Base-by-base conservation (phyloP, 2,797 vertebrate genomes). In the Acanthopagrus latus region DNA sequence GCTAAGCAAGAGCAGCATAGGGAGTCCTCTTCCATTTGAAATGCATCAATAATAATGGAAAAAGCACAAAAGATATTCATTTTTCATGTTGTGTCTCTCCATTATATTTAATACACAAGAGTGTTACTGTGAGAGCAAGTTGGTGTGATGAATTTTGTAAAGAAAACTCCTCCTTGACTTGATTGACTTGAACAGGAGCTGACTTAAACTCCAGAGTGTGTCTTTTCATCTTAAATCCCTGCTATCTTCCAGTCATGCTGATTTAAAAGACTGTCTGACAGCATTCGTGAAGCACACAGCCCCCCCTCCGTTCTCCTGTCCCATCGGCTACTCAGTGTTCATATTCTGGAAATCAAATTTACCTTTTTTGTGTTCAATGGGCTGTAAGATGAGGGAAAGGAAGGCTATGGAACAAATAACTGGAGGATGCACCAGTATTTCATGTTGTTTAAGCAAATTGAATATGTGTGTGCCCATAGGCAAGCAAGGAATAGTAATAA, bases 21-120 rank as follows among this genome's bases (percentile, higher is more conserved):
- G 78, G 77, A 64, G 74, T 82, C 81, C 47, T 80, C 63, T 87
- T 89, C 88, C 80, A 90, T 86, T 91, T 89, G 86, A 89, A 89
- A 90, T 87, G 74, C 89, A 92, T 93, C 87, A 92, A 88, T 93
- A 89, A 80, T 87, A 86, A 91, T 86, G 83, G 66, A 78, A 83
- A 87, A 87, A 83, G 75, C 73, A 89, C 80, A 91, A 90, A 90
- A 88, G 84, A 54, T 43, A 85, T 93, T 58, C 6, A 86, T 91
- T 80, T 90, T 93, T 89, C 50, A 92, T 87, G 74, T 78, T 75
- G 58, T 64, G 76, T 76, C 82, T 82, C 69, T 86, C 74, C 83
- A 81, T 91, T 90, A 91, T 89, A 78, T 91, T 88, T 80, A 86
- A 91, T 87, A 87, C 74, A 83, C 48, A 5, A 78, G 85, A 62